phyloP scores from a whole-genome alignment of 2,797 vertebrate genomes.

The Anas capensis region DNA sequence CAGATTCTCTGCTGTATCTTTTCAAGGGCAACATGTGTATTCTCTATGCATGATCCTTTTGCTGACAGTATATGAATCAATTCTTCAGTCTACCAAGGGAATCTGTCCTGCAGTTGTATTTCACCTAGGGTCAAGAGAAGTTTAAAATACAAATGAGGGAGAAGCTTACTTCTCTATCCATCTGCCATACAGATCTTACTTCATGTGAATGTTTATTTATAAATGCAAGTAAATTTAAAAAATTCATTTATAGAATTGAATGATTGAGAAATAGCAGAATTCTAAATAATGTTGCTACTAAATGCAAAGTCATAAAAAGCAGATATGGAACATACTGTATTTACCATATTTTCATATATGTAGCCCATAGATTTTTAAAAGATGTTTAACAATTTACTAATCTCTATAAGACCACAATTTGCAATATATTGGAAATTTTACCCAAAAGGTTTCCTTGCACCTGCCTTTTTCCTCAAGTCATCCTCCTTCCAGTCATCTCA shows the following conservation, averaged over 20 bases:
- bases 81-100: background rate
- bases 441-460: background rate
- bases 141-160: background rate
- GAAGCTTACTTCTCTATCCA: background rate
- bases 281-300: background rate
- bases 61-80: background rate
- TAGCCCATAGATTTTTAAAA: background rate
- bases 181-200: background rate
- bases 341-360: background rate
- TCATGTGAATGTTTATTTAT: background rate
- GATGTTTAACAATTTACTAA: background rate
- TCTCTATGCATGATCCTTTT: background rate
- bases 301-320: background rate
- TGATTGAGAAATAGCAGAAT: background rate
- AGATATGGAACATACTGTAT: background rate
- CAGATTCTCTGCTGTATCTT: background rate
- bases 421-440: background rate
- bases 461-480: background rate
- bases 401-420: fast-evolving
- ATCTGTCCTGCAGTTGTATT: background rate
- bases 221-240: background rate
- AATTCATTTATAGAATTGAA: background rate
- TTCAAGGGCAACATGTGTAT: background rate
- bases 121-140: background rate
- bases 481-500: background rate